phyloP scores from a whole-genome alignment of 2,888 invertebrate species.

The Cotesia congregata region DNA sequence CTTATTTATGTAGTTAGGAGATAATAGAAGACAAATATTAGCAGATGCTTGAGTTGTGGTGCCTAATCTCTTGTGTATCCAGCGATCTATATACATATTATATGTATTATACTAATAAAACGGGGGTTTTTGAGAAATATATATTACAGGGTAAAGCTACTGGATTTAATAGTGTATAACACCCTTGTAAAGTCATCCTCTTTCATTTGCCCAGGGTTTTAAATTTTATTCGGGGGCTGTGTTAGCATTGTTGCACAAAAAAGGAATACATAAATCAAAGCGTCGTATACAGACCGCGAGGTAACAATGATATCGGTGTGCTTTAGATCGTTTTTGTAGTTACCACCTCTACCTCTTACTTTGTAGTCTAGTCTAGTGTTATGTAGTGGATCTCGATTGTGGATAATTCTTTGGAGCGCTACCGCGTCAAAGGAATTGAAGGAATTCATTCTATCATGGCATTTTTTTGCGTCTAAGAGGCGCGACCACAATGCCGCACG shows the following conservation, averaged over 20 bases:
- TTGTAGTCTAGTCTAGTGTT: constrained; percentile 31
- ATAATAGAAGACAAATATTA: constrained; percentile 70
- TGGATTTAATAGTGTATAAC: constrained; percentile 32
- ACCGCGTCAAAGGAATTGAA: constrained; percentile 35
- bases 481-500: constrained; percentile 67
- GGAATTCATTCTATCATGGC: constrained; percentile 48
- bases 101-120: neutral
- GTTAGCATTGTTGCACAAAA: constrained; percentile 56
- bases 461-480: constrained; percentile 56
- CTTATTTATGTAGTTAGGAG: constrained; percentile 61
- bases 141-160: constrained; percentile 29
- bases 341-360: neutral
- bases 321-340: constrained; percentile 30
- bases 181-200: constrained; percentile 28
- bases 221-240: constrained; percentile 44
- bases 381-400: constrained; percentile 20
- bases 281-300: constrained; percentile 55
- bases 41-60: constrained; percentile 64
- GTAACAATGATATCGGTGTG: constrained; percentile 62
- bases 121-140: neutral
- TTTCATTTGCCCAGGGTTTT: constrained; percentile 51
- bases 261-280: constrained; percentile 67
- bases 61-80: neutral
- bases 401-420: constrained; percentile 37
- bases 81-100: neutral